Conservation (phyloP, 2,888 invertebrate species). For the Diaphora mendica region DNA sequence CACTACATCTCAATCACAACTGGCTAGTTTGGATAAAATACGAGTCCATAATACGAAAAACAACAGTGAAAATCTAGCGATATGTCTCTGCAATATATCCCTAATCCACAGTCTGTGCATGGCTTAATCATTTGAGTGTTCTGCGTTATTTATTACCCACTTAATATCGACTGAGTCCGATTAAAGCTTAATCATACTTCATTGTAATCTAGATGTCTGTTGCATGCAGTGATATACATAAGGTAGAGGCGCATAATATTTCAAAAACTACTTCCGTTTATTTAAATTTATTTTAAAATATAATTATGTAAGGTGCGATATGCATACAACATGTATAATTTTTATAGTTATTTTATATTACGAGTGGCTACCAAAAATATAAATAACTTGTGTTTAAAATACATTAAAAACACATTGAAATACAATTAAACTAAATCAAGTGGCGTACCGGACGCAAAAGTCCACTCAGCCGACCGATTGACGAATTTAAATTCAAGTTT, state of each 20-base stretch:
- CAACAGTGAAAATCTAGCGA: neutral
- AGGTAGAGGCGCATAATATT: neutral
- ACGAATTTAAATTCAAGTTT: conserved; percentile 74
- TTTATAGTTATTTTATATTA: conserved; percentile 5
- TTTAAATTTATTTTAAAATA: neutral
- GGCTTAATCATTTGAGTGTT: neutral
- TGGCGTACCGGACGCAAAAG: conserved; percentile 72
- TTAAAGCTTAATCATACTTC: neutral
- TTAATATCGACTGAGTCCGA: neutral
- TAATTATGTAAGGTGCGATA: neutral
- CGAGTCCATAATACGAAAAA: neutral
- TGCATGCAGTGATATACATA: neutral
- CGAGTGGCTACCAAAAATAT: conserved; percentile 13
- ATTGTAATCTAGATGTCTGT: neutral
- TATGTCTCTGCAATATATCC: neutral
- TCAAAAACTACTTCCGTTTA: neutral
- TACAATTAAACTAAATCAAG: conserved; percentile 67
- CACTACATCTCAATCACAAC: neutral
- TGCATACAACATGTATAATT: neutral
- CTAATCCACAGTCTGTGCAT: neutral
- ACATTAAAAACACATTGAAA: conserved; percentile 61
- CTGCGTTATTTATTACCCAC: neutral
- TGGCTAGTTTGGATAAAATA: neutral
- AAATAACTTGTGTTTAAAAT: conserved; percentile 36
- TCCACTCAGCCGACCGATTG: conserved; percentile 65